Percentiles rank a stretch among this genome's conserved stretches.
Evolutionary conservation across 2,113 vertebrate species (phyloP).

Genomic region (Rhipidura dahli): DNA sequence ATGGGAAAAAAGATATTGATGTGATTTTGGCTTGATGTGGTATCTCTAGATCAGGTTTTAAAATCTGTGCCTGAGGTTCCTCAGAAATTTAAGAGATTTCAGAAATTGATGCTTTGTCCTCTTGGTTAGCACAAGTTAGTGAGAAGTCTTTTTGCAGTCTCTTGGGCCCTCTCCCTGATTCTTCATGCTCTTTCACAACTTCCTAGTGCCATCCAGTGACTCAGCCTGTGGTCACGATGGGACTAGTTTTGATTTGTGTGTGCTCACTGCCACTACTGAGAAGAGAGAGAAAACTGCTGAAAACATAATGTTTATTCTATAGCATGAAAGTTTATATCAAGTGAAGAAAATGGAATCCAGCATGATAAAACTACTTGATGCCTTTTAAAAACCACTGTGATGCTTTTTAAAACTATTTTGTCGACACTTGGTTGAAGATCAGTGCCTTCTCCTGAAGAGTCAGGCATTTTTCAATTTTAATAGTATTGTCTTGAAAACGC

Average conservation of each 20-base stretch:
- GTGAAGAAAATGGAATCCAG: background rate
- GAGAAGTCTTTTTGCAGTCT: background rate
- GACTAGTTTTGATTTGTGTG: background rate
- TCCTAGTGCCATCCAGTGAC: background rate
- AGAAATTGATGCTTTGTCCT: background rate
- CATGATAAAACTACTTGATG: background rate
- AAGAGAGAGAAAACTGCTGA: background rate
- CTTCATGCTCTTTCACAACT: background rate
- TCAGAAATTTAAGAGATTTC: background rate
- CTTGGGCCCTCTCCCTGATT: background rate
- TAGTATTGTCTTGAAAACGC: background rate
- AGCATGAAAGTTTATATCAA: background rate
- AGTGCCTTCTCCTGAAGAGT: background rate
- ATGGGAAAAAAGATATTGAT: background rate
- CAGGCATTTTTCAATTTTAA: background rate
- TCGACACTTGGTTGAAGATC: background rate
- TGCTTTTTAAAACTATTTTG: background rate
- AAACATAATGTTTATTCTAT: background rate
- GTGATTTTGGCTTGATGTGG: background rate
- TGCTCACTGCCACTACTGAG: background rate
- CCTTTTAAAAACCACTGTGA: background rate
- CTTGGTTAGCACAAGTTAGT: background rate
- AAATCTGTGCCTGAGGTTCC: background rate
- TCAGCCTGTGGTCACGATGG: background rate
- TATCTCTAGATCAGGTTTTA: background rate